Conservation (phyloP, 2,113 vertebrate genomes). For the Fulica atra region DNA sequence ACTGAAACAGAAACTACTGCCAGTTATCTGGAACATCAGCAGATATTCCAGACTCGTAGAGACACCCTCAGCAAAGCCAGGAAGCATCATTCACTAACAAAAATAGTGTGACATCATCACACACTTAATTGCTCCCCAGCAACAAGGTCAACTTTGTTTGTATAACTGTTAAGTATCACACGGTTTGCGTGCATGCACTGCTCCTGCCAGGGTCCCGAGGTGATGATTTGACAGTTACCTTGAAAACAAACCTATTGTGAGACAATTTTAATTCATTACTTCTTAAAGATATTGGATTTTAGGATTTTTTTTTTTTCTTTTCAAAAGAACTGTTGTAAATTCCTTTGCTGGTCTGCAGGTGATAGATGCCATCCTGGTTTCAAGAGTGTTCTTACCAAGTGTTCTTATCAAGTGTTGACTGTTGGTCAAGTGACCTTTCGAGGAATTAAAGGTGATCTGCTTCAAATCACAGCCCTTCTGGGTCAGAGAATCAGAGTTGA, state of each 20-base stretch:
- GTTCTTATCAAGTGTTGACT: neutral
- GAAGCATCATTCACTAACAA: neutral
- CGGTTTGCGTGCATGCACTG: neutral
- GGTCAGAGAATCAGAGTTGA: neutral
- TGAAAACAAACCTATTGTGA: neutral
- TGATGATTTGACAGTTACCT: neutral
- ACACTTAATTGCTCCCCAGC: neutral
- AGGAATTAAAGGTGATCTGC: neutral
- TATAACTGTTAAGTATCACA: neutral
- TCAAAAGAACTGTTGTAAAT: neutral
- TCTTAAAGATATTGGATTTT: neutral
- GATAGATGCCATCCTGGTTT: neutral
- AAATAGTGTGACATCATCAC: constrained; percentile 14
- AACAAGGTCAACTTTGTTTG: constrained; percentile 30
- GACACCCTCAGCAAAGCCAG: constrained; percentile 3
- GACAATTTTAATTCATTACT: neutral
- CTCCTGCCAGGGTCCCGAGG: neutral
- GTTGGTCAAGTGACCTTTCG: neutral
- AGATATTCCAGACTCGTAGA: neutral
- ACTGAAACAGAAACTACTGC: neutral
- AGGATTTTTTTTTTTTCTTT: neutral
- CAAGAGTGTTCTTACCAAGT: neutral
- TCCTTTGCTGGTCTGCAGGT: neutral
- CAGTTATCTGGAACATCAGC: neutral
- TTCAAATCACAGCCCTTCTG: neutral